Evolutionary conservation across 2,888 invertebrate species (phyloP).

Genomic region (Galerucella nymphaeae): DNA sequence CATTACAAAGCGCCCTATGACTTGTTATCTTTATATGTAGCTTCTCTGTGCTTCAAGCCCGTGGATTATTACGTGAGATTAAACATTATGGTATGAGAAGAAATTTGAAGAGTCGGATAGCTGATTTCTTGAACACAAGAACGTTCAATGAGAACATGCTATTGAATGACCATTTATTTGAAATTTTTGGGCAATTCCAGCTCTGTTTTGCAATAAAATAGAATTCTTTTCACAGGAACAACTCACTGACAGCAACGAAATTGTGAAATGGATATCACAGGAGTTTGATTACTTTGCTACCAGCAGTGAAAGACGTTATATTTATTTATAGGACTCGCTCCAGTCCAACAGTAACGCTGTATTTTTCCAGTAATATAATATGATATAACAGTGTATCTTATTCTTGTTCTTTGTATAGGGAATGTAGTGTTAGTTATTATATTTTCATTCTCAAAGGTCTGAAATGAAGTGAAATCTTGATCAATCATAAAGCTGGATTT

Average conservation of each 20-base stretch:
- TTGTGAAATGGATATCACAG: conserved; percentile 40
- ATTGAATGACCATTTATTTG: too few species aligned
- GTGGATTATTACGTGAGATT: too few species aligned
- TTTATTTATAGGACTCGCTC: conserved; percentile 20
- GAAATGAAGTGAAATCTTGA: background rate
- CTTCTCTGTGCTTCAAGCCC: too few species aligned
- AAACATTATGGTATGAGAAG: too few species aligned
- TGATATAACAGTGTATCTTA: background rate
- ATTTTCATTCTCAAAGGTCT: background rate
- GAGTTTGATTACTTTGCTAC: conserved; percentile 45
- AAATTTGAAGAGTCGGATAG: too few species aligned
- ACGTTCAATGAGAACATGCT: too few species aligned
- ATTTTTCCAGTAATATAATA: background rate
- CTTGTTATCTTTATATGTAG: too few species aligned
- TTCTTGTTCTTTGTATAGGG: background rate
- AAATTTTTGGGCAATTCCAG: background rate
- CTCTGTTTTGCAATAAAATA: conserved; percentile 1
- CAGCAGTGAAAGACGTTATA: conserved; percentile 29
- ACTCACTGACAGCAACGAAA: conserved; percentile 13
- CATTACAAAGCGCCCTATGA: too few species aligned
- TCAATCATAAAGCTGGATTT: background rate
- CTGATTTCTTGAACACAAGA: too few species aligned
- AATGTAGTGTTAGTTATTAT: background rate
- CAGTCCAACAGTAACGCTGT: background rate
- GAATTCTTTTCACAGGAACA: conserved; percentile 5